Conservation (phyloP, 2,113 vertebrate genomes). For the Cryptomyrus ogoouensis region DNA sequence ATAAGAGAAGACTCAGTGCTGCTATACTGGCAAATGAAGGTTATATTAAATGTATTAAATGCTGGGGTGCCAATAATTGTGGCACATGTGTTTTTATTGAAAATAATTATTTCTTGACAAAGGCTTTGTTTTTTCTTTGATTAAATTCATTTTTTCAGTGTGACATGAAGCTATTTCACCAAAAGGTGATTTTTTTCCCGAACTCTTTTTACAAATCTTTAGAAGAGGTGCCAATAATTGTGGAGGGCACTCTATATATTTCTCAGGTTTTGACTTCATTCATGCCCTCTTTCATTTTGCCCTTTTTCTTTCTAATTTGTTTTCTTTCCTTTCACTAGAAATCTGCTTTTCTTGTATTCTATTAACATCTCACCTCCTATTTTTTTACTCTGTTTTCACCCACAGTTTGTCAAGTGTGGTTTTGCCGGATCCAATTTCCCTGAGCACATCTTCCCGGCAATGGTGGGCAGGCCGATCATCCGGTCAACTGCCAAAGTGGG, state of each 20-base stretch:
- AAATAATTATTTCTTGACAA: no score
- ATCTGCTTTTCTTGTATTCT: neutral
- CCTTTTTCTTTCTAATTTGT: neutral
- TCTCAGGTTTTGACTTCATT: neutral
- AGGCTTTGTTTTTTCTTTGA: no score
- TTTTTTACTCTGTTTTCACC: neutral
- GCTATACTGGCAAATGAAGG: no score
- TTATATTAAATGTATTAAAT: no score
- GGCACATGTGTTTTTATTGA: no score
- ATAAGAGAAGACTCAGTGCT: no score
- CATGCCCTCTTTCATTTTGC: neutral
- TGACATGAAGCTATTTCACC: no score
- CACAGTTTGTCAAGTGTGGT: constrained; percentile 94
- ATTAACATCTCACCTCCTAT: neutral
- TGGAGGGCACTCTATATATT: neutral
- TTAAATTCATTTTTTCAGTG: no score
- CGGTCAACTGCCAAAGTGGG: constrained; percentile 91
- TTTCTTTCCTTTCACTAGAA: neutral
- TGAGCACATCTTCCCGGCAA: constrained; percentile 93
- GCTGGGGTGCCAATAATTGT: no score
- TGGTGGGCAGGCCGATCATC: constrained; percentile 92
- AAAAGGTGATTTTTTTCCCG: no score
- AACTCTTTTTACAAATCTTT: no score
- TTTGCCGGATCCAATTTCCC: constrained; percentile 97
- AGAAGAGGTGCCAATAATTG: no score